These are phyloP conservation scores for Apotomis betuletana DNA, from an alignment of 2,888 invertebrate species.

Conservation along the genomic window DNA sequence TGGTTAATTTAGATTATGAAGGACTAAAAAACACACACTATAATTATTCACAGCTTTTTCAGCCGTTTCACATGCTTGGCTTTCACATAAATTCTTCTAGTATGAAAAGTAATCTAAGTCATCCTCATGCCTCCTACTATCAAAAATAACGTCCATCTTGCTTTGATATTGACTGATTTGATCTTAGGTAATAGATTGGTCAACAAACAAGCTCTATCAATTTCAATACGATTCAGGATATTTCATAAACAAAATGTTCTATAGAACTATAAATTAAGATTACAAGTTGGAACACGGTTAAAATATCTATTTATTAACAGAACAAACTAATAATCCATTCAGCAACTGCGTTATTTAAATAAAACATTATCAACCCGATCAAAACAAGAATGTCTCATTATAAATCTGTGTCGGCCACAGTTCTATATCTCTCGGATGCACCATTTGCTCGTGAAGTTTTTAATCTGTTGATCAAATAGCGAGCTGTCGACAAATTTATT, in stretches of 20 bases:
- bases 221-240: too few species aligned
- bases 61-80: too few species aligned
- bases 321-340: constrained; percentile 15
- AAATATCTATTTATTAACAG: background rate
- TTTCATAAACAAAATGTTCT: background rate
- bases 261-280: background rate
- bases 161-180: too few species aligned
- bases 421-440: constrained; percentile 62
- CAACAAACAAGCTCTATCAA: too few species aligned
- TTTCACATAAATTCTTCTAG: too few species aligned
- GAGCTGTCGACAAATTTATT: constrained; percentile 77
- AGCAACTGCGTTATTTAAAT: constrained; percentile 19
- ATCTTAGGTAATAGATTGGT: too few species aligned
- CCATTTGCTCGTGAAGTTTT: constrained; percentile 69
- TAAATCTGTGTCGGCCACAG: constrained; percentile 41
- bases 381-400: constrained; percentile 40
- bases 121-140: too few species aligned
- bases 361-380: constrained; percentile 36
- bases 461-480: constrained; percentile 79
- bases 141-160: too few species aligned
- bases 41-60: too few species aligned
- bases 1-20: too few species aligned
- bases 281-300: background rate
- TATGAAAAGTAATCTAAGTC: too few species aligned
- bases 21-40: too few species aligned